Evolutionary conservation across 2,797 vertebrate species (phyloP), one percentile per base, ranked within the genome.

Genomic region (Spizella passerina): DNA sequence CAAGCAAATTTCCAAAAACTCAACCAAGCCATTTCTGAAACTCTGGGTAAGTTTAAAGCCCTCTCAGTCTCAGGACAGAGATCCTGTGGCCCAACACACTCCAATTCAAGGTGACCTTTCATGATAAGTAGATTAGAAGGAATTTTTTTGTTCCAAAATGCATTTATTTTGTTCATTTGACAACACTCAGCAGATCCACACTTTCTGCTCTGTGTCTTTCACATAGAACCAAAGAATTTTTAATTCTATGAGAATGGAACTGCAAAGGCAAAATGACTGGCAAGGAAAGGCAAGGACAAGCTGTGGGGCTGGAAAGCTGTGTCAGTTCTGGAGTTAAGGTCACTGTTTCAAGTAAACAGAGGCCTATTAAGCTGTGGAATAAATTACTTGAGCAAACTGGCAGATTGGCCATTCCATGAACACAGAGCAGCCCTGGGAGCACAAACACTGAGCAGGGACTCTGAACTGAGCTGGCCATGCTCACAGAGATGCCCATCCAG

Each of bases 261-360:
- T 71, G 36, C 41, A 81, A 89, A 87, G 43, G 23, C 84, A 81
- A 80, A 95, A 69, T 30, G 57, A 92, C 16, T 86, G 69, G 61
- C 84, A 85, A 75, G 93, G 70, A 84, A 93, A 77, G n/a, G n/a
- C 79, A 87, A 93, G 84, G 86, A 76, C 70, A 63, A 83, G 61
- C 84, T 93, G 39, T 49, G 65, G 49, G 86, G 93, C 90, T 69
- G 57, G 50, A 69, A 82, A 91, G 53, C 73, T 22, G 41, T 23
- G 76, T 75, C 39, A 57, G 64, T 82, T 77, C 55, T 80, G 73
- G 41, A 94, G 92, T 64, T 88, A 82, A 94, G 83, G 81, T 93
- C 72, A 79, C 34, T 63, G 88, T 89, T 93, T 80, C 71, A 57
- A 88, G 68, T 87, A 77, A 93, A 95, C 89, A 92, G 86, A 90